Percentiles rank a stretch among this genome's conserved stretches.
Conservation (phyloP, 53 echinoderm and acorn worm species). For the Paelopatides confundens region DNA sequence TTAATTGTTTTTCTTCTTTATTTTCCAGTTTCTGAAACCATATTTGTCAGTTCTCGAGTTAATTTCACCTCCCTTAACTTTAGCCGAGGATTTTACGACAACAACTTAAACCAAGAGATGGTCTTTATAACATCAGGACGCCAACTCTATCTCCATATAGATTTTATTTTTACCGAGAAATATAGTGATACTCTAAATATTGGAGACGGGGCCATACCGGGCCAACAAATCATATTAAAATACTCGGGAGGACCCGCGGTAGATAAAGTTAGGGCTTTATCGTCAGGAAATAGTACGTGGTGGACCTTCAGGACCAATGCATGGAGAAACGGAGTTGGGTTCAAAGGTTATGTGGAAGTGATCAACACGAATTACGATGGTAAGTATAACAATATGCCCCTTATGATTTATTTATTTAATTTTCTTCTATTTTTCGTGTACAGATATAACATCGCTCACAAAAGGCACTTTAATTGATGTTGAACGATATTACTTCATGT, state of each 20-base stretch:
- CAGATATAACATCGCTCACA: too few relatives aligned
- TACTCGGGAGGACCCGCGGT: too few relatives aligned
- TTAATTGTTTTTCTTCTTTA: too few relatives aligned
- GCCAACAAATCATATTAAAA: neutral
- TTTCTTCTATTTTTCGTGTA: too few relatives aligned
- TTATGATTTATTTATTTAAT: too few relatives aligned
- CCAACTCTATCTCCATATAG: neutral
- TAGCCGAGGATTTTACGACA: neutral
- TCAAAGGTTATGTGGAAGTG: neutral
- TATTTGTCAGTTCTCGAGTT: neutral
- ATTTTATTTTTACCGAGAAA: neutral
- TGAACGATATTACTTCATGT: too few relatives aligned
- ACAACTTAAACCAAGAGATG: neutral
- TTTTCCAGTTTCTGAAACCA: neutral
- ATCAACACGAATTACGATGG: neutral
- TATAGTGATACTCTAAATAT: neutral
- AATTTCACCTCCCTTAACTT: neutral
- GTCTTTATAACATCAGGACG: neutral
- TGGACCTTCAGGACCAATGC: neutral
- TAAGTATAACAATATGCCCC: neutral
- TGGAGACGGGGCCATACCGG: neutral
- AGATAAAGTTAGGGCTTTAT: neutral
- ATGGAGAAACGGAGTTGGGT: neutral
- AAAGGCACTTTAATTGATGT: too few relatives aligned
- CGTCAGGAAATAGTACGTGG: neutral